phyloP scores from a whole-genome alignment of 2,888 invertebrate genomes.

The Elegia similella region DNA sequence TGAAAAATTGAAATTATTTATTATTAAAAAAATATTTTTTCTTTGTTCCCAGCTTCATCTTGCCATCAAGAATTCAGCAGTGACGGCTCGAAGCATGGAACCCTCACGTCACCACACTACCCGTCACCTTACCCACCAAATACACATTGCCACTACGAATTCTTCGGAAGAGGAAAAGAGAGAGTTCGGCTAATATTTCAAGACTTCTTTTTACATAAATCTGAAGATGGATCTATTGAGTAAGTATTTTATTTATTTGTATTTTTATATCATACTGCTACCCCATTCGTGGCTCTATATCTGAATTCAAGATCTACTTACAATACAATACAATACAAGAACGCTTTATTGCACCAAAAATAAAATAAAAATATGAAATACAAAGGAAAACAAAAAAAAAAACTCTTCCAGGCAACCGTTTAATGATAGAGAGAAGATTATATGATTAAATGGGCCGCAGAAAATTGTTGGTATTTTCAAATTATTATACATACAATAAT shows the following conservation, averaged over 20 bases:
- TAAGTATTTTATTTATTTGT: constrained; percentile 62
- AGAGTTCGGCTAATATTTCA: constrained; percentile 92
- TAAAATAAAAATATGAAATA: no score
- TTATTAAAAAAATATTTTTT: constrained; percentile 19
- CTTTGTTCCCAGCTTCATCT: constrained; percentile 85
- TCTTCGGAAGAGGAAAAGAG: constrained; percentile 92
- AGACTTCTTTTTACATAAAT: constrained; percentile 90
- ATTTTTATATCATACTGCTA: no score
- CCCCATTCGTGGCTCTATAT: no score
- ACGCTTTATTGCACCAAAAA: no score
- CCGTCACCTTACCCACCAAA: constrained; percentile 91
- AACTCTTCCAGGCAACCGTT: no score
- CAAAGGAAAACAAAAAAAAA: no score
- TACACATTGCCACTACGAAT: constrained; percentile 93
- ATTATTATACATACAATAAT: no score
- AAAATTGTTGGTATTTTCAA: no score
- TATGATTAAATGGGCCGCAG: no score
- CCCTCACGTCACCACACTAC: constrained; percentile 91
- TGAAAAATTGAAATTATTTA: neutral
- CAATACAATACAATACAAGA: no score
- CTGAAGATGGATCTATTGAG: constrained; percentile 83
- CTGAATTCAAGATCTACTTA: no score
- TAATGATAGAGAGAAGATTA: no score
- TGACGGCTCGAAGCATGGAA: constrained; percentile 90
- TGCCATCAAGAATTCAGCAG: constrained; percentile 91